Percentiles rank a stretch among this genome's conserved stretches.
Conservation (phyloP, 2,888 invertebrate species). For the Athalia circularis region DNA sequence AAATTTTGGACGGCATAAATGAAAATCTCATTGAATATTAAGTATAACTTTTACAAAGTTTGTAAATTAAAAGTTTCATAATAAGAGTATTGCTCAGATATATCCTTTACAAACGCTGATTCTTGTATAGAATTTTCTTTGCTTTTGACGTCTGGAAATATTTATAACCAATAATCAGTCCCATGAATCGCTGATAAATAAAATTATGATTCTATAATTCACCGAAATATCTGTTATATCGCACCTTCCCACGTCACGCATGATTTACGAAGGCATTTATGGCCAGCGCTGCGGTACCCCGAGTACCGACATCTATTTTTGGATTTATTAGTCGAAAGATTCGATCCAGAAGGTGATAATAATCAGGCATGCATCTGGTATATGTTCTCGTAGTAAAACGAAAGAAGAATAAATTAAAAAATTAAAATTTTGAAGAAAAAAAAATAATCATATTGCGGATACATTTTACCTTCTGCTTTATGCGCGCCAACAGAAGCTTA, state of each 20-base stretch:
- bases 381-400: slow-evolving; percentile 6
- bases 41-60: too few relatives aligned
- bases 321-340: slow-evolving; percentile 30
- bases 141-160: background rate
- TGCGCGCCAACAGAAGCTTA: background rate
- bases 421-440: too few relatives aligned
- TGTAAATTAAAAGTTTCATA: too few relatives aligned
- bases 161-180: slow-evolving; percentile 16
- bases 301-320: slow-evolving; percentile 8
- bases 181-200: background rate
- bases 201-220: slow-evolving; percentile 29
- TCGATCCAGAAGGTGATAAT: slow-evolving; percentile 29
- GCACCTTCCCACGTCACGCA: slow-evolving; percentile 24
- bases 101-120: too few relatives aligned
- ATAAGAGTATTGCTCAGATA: too few relatives aligned
- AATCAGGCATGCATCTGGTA: slow-evolving; percentile 30
- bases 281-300: slow-evolving; percentile 1
- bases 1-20: too few relatives aligned
- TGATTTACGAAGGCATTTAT: slow-evolving; percentile 26
- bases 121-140: too few relatives aligned
- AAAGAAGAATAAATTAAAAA: too few relatives aligned
- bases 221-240: slow-evolving; percentile 29
- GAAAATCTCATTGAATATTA: too few relatives aligned
- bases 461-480: background rate
- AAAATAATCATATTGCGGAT: slow-evolving; percentile 1